A percentile compares a stretch with the other conserved stretches of the same genome.
These are phyloP conservation scores for Stegostoma tigrinum DNA, from an alignment of 2,113 vertebrate genomes.

Conservation along the genomic window DNA sequence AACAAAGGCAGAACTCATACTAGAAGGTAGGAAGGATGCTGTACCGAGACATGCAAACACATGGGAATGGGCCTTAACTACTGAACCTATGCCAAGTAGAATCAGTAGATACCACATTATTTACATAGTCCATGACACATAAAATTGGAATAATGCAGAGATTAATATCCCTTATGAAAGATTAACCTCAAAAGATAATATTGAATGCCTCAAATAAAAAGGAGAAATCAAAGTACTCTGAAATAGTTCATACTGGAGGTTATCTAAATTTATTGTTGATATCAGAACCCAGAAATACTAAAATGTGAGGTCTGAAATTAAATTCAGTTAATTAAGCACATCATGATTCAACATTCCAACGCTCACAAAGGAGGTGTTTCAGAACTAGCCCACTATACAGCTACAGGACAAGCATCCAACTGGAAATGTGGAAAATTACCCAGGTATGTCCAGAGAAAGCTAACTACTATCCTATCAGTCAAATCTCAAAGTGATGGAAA, in stretches of 20 bases:
- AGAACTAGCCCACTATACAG: too few species aligned
- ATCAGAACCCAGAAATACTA: slow-evolving; percentile 3
- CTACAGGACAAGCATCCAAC: too few species aligned
- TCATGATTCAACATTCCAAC: neutral
- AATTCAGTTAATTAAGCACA: neutral
- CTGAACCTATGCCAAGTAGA: neutral
- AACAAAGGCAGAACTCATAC: neutral
- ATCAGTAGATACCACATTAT: neutral
- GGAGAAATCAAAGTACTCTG: neutral
- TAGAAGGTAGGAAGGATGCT: neutral
- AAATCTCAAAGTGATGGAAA: too few species aligned
- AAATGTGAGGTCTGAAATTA: neutral
- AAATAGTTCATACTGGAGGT: neutral
- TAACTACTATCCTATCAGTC: too few species aligned
- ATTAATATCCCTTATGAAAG: neutral
- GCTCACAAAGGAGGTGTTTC: too few species aligned
- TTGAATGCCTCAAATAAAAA: neutral
- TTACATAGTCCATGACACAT: neutral
- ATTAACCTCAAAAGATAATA: neutral
- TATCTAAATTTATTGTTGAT: neutral
- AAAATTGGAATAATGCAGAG: neutral
- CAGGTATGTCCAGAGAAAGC: too few species aligned
- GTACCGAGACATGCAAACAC: neutral
- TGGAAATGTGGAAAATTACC: too few species aligned
- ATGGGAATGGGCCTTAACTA: slow-evolving; percentile 1